Evolutionary conservation across 2,113 vertebrate genomes (phyloP).

Genomic region (Saguinus imperator): DNA sequence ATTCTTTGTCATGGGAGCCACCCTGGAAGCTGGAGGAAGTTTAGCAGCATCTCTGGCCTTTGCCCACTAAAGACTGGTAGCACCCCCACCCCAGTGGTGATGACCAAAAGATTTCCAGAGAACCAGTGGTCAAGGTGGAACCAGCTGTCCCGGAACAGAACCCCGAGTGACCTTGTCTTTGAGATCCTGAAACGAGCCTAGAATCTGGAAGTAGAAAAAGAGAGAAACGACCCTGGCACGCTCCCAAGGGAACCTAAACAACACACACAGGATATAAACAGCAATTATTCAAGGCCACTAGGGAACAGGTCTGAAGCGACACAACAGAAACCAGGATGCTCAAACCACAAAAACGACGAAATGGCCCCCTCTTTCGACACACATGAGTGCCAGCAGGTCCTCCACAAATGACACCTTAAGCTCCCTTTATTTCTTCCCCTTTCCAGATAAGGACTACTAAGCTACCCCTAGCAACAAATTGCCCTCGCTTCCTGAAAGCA

Average conservation of each 20-base stretch:
- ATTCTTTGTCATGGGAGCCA: not conserved
- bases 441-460: not conserved
- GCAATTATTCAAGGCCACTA: not conserved
- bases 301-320: not conserved
- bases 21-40: not conserved
- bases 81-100: not conserved
- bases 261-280: not conserved
- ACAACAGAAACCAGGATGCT: not conserved
- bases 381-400: not conserved
- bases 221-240: not conserved
- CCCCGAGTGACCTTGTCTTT: not conserved
- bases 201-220: not conserved
- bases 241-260: not conserved
- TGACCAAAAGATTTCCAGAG: not conserved
- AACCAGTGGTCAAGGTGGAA: not conserved
- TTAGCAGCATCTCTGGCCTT: not conserved
- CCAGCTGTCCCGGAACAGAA: not conserved
- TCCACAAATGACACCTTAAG: not conserved
- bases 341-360: not conserved
- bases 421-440: not conserved
- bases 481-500: not conserved
- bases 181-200: not conserved
- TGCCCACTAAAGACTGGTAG: not conserved
- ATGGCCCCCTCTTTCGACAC: not conserved
- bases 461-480: not conserved